A percentile compares a stretch with the other conserved stretches of the same genome.
These are phyloP conservation scores for Sinocyclocheilus grahami DNA, from an alignment of 2,113 vertebrate genomes.

Conservation along the genomic window DNA sequence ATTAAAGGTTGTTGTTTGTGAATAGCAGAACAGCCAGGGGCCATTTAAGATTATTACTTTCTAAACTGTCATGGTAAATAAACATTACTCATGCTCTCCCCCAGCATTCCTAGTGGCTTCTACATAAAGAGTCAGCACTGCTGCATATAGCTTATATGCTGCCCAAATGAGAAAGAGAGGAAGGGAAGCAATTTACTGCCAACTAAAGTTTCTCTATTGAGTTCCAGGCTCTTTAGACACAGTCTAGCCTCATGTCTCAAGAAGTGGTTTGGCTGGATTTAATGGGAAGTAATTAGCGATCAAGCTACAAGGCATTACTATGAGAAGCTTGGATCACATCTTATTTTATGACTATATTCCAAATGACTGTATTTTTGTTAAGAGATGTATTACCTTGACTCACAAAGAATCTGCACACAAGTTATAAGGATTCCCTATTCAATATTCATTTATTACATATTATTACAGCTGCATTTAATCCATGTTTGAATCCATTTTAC, in stretches of 20 bases:
- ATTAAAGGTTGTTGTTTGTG: neutral
- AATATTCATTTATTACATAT: neutral
- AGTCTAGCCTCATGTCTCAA: neutral
- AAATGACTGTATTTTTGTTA: neutral
- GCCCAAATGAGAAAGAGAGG: slow-evolving; percentile 3
- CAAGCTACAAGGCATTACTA: neutral
- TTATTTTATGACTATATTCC: neutral
- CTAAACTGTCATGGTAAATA: neutral
- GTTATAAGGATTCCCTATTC: neutral
- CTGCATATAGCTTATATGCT: slow-evolving; percentile 35
- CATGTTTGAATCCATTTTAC: neutral
- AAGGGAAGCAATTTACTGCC: neutral
- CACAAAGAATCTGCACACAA: neutral
- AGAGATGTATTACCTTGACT: neutral
- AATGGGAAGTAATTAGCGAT: neutral
- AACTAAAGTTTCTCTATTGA: neutral
- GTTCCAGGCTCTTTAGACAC: neutral
- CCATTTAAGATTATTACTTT: neutral
- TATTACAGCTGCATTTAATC: neutral
- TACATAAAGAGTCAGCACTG: slow-evolving; percentile 33
- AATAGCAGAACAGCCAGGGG: neutral
- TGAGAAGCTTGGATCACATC: neutral
- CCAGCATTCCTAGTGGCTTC: slow-evolving; percentile 27
- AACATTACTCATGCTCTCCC: slow-evolving; percentile 18
- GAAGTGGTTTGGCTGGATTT: neutral